Evolutionary conservation across 2,888 invertebrate genomes (phyloP).

Genomic region (Didymodactylos carnosus): DNA sequence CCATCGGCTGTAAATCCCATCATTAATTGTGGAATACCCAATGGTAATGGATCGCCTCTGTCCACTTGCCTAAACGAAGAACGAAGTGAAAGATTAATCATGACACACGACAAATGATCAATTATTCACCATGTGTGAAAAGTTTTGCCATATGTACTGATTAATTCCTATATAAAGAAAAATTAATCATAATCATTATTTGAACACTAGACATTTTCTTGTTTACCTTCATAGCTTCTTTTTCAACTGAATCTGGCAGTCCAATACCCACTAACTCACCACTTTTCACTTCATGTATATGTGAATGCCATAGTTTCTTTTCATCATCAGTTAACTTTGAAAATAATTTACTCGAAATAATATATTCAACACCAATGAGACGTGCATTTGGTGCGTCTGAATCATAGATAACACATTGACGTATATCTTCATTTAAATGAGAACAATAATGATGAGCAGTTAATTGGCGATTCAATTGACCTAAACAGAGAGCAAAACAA

Average conservation of each 20-base stretch:
- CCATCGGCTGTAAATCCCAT: background rate
- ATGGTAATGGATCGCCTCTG: background rate
- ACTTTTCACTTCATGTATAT: background rate
- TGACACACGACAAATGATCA: too few species aligned
- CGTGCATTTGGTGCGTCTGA: background rate
- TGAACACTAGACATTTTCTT: too few species aligned
- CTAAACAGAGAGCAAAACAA: background rate
- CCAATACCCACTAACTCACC: background rate
- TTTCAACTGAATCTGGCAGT: background rate
- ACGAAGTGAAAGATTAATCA: too few species aligned
- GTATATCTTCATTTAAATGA: background rate
- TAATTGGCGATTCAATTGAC: background rate
- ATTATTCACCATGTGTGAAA: background rate
- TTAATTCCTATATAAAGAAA: too few species aligned
- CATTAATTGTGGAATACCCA: background rate
- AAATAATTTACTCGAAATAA: background rate
- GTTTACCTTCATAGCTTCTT: background rate
- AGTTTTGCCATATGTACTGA: background rate
- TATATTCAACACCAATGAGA: background rate
- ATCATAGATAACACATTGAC: background rate
- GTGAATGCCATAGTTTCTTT: background rate
- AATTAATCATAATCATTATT: too few species aligned
- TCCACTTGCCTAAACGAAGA: background rate
- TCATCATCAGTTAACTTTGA: background rate
- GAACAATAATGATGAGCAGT: background rate